Evolutionary conservation across 2,113 vertebrate species (phyloP).

Genomic region (Pao palembangensis): DNA sequence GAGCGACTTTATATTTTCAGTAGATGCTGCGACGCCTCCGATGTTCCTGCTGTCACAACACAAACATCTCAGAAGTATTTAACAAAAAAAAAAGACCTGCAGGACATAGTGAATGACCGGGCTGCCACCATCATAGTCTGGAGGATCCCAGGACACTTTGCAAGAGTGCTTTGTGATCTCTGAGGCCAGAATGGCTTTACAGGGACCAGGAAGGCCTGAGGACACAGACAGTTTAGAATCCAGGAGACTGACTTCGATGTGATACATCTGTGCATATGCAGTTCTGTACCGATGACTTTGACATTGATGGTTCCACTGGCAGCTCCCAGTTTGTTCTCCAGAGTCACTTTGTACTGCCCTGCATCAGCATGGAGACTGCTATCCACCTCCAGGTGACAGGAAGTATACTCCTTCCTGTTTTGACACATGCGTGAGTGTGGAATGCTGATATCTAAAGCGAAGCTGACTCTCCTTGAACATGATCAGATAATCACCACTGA

Average conservation of each 20-base stretch:
- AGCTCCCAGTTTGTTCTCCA: constrained; percentile 91
- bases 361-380: constrained; percentile 86
- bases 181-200: constrained; percentile 89
- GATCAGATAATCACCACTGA: too few species aligned
- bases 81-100: constrained; percentile 54
- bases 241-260: neutral
- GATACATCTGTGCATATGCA: neutral
- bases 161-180: constrained; percentile 94
- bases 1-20: neutral
- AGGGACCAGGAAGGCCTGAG: constrained; percentile 90
- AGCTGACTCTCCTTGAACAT: too few species aligned
- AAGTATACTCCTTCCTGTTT: constrained; percentile 77
- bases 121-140: constrained; percentile 92
- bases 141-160: constrained; percentile 95
- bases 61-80: neutral
- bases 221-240: neutral
- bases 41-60: neutral
- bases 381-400: constrained; percentile 86
- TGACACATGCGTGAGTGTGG: neutral
- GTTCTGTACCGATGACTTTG: constrained; percentile 93
- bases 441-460: too few species aligned
- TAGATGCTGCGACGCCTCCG: neutral
- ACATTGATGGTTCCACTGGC: constrained; percentile 90
- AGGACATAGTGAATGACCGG: constrained; percentile 93
- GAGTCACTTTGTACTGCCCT: constrained; percentile 89